Evolutionary conservation across 2,888 invertebrate genomes (phyloP).

Genomic region (Polymixis flavicincta): DNA sequence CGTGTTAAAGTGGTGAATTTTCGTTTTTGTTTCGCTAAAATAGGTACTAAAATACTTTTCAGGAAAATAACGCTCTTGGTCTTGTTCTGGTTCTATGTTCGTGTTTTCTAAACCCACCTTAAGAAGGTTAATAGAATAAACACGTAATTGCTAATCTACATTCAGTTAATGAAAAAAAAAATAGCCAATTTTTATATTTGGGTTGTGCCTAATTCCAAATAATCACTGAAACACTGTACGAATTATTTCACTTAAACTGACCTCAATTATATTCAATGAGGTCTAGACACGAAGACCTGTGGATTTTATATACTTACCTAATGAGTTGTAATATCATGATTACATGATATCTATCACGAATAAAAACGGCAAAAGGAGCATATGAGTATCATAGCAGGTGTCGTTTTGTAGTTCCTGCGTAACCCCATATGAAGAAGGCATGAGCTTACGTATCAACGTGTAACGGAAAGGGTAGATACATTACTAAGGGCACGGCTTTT

Average conservation of each 20-base stretch:
- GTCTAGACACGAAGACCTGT: constrained; percentile 26
- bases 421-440: no score
- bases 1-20: no score
- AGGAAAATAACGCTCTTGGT: neutral
- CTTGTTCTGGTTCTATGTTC: neutral
- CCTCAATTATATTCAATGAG: constrained; percentile 19
- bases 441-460: no score
- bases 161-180: neutral
- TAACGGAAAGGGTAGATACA: no score
- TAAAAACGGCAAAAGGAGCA: neutral
- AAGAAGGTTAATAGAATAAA: constrained; percentile 1
- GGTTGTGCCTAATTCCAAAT: constrained; percentile 7
- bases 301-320: constrained; percentile 10
- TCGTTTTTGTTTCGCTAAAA: neutral
- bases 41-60: no score
- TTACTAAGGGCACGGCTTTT: no score
- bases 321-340: constrained; percentile 9
- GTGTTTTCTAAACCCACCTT: neutral
- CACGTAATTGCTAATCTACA: neutral
- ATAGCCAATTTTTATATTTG: neutral
- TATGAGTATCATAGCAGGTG: no score
- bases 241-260: constrained; percentile 20
- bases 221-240: neutral
- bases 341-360: neutral
- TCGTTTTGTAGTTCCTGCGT: no score